These are phyloP conservation scores for Ylistrum balloti DNA, from an alignment of 1,140 invertebrate genomes.

Conservation along the genomic window DNA sequence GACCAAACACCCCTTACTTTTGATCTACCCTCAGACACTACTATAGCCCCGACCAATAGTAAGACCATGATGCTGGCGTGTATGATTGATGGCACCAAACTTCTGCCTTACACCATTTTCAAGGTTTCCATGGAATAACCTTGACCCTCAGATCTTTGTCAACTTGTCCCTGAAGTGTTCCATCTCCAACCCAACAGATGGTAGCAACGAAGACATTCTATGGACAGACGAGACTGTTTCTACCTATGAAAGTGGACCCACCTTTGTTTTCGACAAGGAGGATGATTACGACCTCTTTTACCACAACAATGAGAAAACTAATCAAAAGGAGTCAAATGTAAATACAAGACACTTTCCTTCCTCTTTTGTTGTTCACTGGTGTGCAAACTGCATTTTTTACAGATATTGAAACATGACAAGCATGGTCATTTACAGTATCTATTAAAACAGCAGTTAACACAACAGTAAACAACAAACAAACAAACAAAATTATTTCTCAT, in stretches of 20 bases:
- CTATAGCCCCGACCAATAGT: no score
- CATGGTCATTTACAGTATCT: no score
- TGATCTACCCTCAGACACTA: no score
- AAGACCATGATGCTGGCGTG: conserved; percentile 70
- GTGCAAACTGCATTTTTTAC: no score
- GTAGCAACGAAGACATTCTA: conserved; percentile 56
- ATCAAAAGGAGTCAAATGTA: no score
- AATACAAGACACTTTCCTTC: no score
- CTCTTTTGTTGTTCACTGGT: no score
- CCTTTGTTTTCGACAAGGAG: background rate
- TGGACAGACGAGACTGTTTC: background rate
- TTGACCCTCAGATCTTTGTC: conserved; percentile 42
- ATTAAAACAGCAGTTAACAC: no score
- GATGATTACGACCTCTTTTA: background rate
- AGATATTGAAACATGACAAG: no score
- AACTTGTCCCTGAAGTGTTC: conserved; percentile 55
- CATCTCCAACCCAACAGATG: conserved; percentile 55
- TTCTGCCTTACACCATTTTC: conserved; percentile 76
- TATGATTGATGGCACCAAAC: conserved; percentile 68
- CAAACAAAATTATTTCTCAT: no score
- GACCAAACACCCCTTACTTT: no score
- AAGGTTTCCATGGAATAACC: conserved; percentile 57
- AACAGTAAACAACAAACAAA: no score
- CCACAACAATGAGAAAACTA: background rate
- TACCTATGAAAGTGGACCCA: background rate